Conservation (phyloP, 1,140 invertebrate genomes). For the Cyphomyrmex costatus region DNA sequence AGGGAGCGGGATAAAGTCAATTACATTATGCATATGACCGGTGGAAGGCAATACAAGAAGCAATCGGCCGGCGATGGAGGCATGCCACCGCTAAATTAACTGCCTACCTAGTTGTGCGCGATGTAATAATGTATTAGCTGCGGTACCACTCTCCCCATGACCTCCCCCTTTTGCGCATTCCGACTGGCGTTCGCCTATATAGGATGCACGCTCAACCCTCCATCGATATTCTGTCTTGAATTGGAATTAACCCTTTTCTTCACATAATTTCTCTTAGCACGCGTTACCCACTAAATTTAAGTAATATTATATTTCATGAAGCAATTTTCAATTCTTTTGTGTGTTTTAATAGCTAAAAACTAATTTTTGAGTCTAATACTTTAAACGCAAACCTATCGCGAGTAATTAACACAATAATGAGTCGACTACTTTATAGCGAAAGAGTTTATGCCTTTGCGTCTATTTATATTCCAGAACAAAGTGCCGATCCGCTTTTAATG, state of each 20-base stretch:
- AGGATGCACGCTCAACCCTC: background rate
- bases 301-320: background rate
- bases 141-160: conserved; percentile 36
- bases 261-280: background rate
- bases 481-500: conserved; percentile 33
- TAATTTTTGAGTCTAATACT: conserved; percentile 19
- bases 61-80: conserved; percentile 75
- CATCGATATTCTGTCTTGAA: conserved; percentile 8
- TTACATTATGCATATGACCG: conserved; percentile 83
- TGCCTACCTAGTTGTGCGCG: conserved; percentile 80
- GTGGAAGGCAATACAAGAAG: conserved; percentile 81
- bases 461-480: conserved; percentile 46
- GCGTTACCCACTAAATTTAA: background rate
- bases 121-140: conserved; percentile 79
- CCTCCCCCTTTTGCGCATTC: conserved; percentile 51
- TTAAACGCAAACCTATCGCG: background rate
- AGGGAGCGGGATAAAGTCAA: conserved; percentile 79
- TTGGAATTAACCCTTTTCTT: conserved; percentile 5
- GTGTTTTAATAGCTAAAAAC: conserved; percentile 14
- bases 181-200: background rate
- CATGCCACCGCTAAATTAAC: conserved; percentile 80
- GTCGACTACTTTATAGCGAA: conserved; percentile 28
- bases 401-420: conserved; percentile 55
- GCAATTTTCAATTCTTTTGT: conserved; percentile 1
- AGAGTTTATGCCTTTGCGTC: conserved; percentile 31